These are phyloP conservation scores for Lutraria lutraria DNA, from an alignment of 2,888 invertebrate genomes.

Conservation along the genomic window DNA sequence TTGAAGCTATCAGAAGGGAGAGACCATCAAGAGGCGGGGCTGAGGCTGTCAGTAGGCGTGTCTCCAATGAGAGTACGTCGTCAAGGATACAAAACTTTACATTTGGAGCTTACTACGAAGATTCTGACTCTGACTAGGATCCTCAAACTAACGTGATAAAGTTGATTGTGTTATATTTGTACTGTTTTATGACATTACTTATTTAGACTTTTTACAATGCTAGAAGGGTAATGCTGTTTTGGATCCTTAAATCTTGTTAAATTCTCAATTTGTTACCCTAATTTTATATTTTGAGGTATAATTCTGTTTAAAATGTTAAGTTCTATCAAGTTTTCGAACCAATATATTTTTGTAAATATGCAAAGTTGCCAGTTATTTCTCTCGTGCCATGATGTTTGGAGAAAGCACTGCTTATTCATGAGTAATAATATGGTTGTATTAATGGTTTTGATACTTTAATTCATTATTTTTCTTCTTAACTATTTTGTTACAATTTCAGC, in stretches of 20 bases:
- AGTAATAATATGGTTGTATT: no score
- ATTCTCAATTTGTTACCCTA: not conserved
- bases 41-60: conserved; percentile 30
- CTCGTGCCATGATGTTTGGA: no score
- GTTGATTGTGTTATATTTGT: not conserved
- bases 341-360: no score
- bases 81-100: conserved; percentile 57
- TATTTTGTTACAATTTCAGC: no score
- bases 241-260: not conserved
- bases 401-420: no score
- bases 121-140: conserved; percentile 50
- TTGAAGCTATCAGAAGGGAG: conserved; percentile 18
- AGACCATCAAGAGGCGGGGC: not conserved
- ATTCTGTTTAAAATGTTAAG: not conserved
- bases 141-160: not conserved
- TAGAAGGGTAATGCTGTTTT: not conserved
- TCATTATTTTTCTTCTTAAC: no score
- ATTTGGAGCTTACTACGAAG: conserved; percentile 66
- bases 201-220: no score
- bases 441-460: no score
- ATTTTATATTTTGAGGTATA: not conserved
- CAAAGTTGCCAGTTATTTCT: no score
- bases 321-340: no score
- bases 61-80: conserved; percentile 32
- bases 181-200: not conserved